Conservation (phyloP, 35 echinoderm and acorn worm genomes). For the Chiridota heheva region DNA sequence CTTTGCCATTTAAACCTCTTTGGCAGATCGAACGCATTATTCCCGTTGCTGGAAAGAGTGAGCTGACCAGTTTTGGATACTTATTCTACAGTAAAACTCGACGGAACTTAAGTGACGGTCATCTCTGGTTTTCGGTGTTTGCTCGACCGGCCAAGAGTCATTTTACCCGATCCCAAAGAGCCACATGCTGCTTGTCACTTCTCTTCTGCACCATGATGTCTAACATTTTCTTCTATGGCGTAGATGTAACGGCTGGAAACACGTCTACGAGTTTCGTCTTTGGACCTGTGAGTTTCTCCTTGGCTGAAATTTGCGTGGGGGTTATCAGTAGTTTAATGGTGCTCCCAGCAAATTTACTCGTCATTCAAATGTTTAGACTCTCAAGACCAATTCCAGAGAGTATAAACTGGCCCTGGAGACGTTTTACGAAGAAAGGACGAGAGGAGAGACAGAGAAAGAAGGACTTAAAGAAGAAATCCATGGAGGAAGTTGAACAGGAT, state of each 20-base stretch:
- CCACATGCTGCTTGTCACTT: slow-evolving; percentile 73
- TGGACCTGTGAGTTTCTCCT: slow-evolving; percentile 76
- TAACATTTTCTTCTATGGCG: slow-evolving; percentile 95
- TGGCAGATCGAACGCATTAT: slow-evolving; percentile 89
- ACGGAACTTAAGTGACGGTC: slow-evolving; percentile 90
- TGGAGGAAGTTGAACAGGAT: slow-evolving; percentile 62
- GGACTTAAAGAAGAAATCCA: neutral
- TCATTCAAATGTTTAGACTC: slow-evolving; percentile 90
- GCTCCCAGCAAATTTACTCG: slow-evolving; percentile 76
- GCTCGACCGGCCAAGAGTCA: slow-evolving; percentile 78
- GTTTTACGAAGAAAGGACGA: slow-evolving; percentile 44
- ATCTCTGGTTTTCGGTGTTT: slow-evolving; percentile 94
- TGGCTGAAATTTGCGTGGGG: slow-evolving; percentile 72
- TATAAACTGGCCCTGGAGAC: slow-evolving; percentile 53
- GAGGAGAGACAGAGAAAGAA: slow-evolving; percentile 36
- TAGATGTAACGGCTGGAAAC: slow-evolving; percentile 62
- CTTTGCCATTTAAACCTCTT: neutral
- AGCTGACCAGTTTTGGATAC: slow-evolving; percentile 90
- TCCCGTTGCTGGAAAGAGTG: slow-evolving; percentile 86
- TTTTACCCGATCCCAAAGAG: slow-evolving; percentile 74
- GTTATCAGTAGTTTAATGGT: slow-evolving; percentile 96
- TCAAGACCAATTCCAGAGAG: slow-evolving; percentile 60
- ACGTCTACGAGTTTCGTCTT: slow-evolving; percentile 45
- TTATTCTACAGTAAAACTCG: slow-evolving; percentile 96
- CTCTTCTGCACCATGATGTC: slow-evolving; percentile 94